Conservation (phyloP, 2,113 vertebrate species). For the Pogonocichla stellata region DNA sequence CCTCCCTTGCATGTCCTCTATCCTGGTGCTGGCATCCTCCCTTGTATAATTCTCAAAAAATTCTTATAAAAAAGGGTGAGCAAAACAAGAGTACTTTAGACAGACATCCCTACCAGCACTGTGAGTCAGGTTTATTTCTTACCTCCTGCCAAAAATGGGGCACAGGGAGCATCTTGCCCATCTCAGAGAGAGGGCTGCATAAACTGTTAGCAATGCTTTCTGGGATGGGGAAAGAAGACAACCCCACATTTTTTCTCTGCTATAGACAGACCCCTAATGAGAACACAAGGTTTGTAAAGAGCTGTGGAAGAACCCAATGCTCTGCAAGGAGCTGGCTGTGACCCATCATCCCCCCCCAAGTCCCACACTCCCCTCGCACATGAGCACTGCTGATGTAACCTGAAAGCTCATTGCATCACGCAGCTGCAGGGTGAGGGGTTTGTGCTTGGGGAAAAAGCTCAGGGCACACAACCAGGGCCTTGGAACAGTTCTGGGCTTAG, state of each 20-base stretch:
- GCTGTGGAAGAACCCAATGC: neutral
- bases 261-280: neutral
- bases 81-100: neutral
- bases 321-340: neutral
- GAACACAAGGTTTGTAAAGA: neutral
- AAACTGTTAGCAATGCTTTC: neutral
- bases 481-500: neutral
- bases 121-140: neutral
- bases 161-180: neutral
- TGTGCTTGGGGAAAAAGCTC: neutral
- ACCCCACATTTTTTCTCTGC: neutral
- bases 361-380: fast-evolving
- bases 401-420: slow-evolving; percentile 6
- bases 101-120: neutral
- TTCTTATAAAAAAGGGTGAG: neutral
- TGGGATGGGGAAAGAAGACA: neutral
- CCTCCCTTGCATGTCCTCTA: neutral
- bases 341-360: neutral
- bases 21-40: neutral
- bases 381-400: neutral
- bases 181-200: neutral
- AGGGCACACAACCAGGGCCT: neutral
- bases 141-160: neutral
- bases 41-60: neutral
- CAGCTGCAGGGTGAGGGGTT: neutral